Conservation (phyloP, 1,140 invertebrate species). For the Zaprionus capensis region DNA sequence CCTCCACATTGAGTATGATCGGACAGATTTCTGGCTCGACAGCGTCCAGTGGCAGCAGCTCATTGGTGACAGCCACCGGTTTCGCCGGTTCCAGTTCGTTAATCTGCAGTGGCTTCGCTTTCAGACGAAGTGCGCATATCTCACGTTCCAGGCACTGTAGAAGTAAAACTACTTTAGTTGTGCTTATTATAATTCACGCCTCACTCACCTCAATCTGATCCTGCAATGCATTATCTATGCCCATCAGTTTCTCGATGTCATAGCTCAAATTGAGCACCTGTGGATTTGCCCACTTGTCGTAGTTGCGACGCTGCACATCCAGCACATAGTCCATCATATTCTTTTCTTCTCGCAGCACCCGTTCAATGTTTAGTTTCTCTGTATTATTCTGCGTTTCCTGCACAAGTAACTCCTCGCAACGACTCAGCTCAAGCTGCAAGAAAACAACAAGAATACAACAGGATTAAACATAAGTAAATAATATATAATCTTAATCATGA, state of each 20-base stretch:
- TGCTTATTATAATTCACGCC: not conserved
- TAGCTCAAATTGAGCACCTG: constrained; percentile 67
- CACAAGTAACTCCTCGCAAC: constrained; percentile 79
- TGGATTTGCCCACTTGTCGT: constrained; percentile 68
- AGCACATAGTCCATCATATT: constrained; percentile 84
- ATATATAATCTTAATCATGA: not conserved
- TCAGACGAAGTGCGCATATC: constrained; percentile 75
- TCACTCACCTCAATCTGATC: constrained; percentile 81
- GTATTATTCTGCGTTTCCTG: constrained; percentile 85
- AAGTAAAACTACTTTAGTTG: not conserved
- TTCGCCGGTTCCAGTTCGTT: constrained; percentile 38
- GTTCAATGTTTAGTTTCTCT: constrained; percentile 86
- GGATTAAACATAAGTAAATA: not conserved
- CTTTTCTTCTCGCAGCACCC: constrained; percentile 86
- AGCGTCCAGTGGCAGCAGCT: constrained; percentile 20
- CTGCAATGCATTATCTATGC: constrained; percentile 74
- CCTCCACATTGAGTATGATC: constrained; percentile 63
- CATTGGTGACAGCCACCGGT: constrained; percentile 28
- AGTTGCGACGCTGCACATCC: constrained; percentile 82
- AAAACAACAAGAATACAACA: not conserved
- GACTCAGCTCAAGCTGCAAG: constrained; percentile 71
- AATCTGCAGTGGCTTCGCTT: constrained; percentile 77
- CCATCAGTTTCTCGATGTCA: constrained; percentile 83
- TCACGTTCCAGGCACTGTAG: constrained; percentile 75
- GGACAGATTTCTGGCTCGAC: constrained; percentile 49